Evolutionary conservation across 1,140 invertebrate species (phyloP), one percentile per base, ranked within the genome.

Genomic region (Pectinophora gossypiella): DNA sequence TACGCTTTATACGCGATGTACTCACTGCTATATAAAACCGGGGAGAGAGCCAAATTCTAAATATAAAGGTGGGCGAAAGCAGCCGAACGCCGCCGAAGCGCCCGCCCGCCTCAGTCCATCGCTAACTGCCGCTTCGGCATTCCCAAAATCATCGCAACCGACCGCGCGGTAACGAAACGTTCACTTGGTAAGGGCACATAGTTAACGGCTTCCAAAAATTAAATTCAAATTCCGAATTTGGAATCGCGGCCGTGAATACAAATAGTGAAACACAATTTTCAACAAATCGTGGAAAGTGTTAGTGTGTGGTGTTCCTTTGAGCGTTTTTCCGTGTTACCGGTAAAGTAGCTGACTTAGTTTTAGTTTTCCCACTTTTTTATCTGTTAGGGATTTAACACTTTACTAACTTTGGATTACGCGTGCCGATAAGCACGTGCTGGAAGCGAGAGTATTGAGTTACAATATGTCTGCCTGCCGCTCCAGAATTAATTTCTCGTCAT

Each of bases 1-100:
- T 78, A 79, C 73, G 77, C 55, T 84, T 83, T 84, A 86, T 83
- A 83, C 71, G 59, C 55, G 78, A 86, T 86, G 80, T 84, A 84
- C 80, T 86, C 83, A 86, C 78, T 77, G 68, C 83, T 86, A 86
- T 86, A 86, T 86, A 84, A 86, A 86, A 84, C 83, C 78, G 76
- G 80, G 80, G 80, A 76, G 78, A 80, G 78, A 70, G 83, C 83
- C 83, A 86, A 86, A 77, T 72, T 85, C 83, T 86, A 86, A 83
- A 84, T 70, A 72, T 86, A 86, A 83, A 73, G 76, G 72, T 62
- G 62, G 59, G 64, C 79, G 81, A 85, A 74, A 66, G 61, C 42
- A 67, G 51, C 76, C 82, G 82, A 83, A 62, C 56, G 64, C 63
- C 44, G 50, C 65, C 81, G 82, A 85, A 65, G 47, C 76, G 83